Percentiles rank a stretch among this genome's conserved stretches.
phyloP scores from a whole-genome alignment of 2,888 invertebrate genomes.

The Rotaria magnacalcarata region DNA sequence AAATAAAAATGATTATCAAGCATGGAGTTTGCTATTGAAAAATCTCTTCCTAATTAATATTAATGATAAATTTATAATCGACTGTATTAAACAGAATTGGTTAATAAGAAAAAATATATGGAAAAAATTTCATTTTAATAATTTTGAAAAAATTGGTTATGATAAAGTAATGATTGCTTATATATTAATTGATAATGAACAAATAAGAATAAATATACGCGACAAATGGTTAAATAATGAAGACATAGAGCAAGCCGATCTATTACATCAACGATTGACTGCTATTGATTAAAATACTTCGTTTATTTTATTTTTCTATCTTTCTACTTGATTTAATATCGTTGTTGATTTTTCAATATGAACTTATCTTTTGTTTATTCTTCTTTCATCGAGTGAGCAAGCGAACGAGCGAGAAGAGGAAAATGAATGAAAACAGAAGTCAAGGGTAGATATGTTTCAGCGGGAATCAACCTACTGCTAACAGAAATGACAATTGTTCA shows the following conservation, averaged over 20 bases:
- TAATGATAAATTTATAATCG: background rate
- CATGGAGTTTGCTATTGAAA: background rate
- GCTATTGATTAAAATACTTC: background rate
- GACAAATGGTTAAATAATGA: background rate
- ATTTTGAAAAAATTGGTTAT: background rate
- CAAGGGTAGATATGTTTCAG: background rate
- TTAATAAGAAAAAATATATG: background rate
- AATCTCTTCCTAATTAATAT: background rate
- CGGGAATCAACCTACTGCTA: background rate
- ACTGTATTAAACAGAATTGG: conserved; percentile 23
- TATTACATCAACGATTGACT: background rate
- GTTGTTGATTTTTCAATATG: background rate
- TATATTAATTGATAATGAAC: background rate
- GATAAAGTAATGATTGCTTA: background rate
- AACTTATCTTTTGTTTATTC: background rate
- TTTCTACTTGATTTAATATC: background rate
- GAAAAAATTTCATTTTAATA: conserved; percentile 19
- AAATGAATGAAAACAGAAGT: background rate
- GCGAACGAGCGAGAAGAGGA: background rate
- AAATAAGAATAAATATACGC: background rate
- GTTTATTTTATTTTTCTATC: background rate
- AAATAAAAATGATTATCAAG: conserved; percentile 32
- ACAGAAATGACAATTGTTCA: background rate
- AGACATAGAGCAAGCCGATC: background rate
- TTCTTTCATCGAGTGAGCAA: background rate